phyloP scores from a whole-genome alignment of 2,113 vertebrate genomes.

The Cnemophilus loriae region DNA sequence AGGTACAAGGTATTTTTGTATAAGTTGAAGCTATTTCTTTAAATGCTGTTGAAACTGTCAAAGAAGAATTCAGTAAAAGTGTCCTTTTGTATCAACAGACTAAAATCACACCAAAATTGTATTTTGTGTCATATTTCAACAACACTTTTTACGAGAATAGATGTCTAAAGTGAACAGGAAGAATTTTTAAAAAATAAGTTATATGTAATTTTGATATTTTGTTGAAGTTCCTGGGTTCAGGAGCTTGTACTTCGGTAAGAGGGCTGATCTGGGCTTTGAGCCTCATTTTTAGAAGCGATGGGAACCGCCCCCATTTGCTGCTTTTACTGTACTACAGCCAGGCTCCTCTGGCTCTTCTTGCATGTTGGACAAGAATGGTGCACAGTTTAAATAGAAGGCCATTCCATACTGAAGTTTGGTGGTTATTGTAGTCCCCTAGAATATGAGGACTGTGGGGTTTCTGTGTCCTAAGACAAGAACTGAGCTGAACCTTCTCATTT shows the following conservation, averaged over 20 bases:
- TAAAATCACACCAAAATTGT: not conserved
- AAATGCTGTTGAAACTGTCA: not conserved
- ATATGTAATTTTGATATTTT: not conserved
- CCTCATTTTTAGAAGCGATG: not conserved
- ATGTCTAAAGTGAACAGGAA: not conserved
- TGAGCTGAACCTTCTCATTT: not conserved
- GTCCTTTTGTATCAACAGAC: not conserved
- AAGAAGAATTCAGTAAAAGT: not conserved
- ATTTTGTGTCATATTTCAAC: not conserved
- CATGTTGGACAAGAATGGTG: not conserved
- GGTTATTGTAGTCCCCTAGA: not conserved
- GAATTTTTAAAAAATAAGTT: not conserved
- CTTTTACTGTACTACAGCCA: rapidly evolving
- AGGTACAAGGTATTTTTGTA: not conserved
- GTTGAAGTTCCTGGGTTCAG: not conserved
- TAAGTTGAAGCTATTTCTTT: not conserved
- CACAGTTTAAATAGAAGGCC: not conserved
- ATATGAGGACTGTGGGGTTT: not conserved
- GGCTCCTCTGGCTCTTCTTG: not conserved
- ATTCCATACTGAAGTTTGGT: not conserved
- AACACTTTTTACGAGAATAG: rapidly evolving
- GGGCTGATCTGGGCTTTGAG: not conserved
- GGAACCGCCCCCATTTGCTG: not conserved
- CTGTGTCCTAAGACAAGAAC: not conserved
- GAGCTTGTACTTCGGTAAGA: rapidly evolving